Percentiles rank a stretch among this genome's conserved stretches.
These are phyloP conservation scores for Tridacna gigas DNA, from an alignment of 2,888 invertebrate species.

Conservation along the genomic window DNA sequence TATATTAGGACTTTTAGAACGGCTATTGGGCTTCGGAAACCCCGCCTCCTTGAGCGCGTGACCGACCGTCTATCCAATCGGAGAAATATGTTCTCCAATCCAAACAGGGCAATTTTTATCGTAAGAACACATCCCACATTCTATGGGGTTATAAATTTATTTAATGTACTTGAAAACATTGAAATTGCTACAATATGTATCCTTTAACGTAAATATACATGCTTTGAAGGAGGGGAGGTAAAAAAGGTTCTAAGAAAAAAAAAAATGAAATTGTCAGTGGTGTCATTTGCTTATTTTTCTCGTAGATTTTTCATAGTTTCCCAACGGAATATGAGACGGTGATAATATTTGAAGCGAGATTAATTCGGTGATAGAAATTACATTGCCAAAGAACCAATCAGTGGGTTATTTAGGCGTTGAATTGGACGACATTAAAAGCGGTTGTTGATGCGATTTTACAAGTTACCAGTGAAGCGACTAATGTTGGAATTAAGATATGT, in stretches of 20 bases:
- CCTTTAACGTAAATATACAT: conserved; percentile 18
- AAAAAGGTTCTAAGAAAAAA: not conserved
- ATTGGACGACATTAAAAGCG: conserved; percentile 35
- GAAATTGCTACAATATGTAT: conserved; percentile 49
- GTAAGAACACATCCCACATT: conserved; percentile 23
- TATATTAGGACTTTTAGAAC: too few species aligned
- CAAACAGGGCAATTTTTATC: conserved; percentile 12
- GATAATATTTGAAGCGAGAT: conserved; percentile 7
- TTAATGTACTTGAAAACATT: conserved; percentile 59
- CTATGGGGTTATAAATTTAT: conserved; percentile 50
- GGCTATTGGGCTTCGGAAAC: conserved; percentile 22
- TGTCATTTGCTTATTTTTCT: not conserved
- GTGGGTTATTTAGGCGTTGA: conserved; percentile 37
- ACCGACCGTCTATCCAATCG: conserved; percentile 23
- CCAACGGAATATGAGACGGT: conserved; percentile 15
- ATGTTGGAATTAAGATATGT: conserved; percentile 38
- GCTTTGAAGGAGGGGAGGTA: not conserved
- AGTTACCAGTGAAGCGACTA: conserved; percentile 36
- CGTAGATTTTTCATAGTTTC: not conserved
- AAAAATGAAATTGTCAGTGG: not conserved
- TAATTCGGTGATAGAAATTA: conserved; percentile 26
- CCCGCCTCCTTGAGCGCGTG: conserved; percentile 26
- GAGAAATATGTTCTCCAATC: conserved; percentile 15
- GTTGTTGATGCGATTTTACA: conserved; percentile 36
- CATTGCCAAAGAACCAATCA: conserved; percentile 21